Evolutionary conservation across 2,113 vertebrate species (phyloP).

Genomic region (Phalacrocorax aristotelis): DNA sequence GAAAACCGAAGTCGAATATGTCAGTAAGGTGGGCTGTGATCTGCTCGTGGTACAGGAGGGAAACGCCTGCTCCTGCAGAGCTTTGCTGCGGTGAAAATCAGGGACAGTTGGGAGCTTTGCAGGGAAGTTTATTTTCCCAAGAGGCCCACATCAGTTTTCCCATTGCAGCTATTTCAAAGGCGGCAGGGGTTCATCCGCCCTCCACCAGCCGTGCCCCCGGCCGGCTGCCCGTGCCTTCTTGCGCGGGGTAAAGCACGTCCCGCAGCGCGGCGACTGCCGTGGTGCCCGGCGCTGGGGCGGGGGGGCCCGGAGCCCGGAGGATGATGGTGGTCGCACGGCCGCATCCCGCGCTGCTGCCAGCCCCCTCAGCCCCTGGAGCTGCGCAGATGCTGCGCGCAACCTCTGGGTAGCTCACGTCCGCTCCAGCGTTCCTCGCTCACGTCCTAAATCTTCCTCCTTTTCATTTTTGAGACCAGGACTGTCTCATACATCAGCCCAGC

Average conservation of each 20-base stretch:
- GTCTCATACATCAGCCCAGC: neutral
- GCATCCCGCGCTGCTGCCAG: neutral
- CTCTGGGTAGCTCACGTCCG: neutral
- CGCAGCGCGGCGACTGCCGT: neutral
- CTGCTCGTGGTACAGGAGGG: neutral
- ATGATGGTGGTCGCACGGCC: fast-evolving
- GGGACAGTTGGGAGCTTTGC: neutral
- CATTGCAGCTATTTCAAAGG: neutral
- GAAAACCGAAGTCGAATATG: neutral
- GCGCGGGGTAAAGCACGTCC: fast-evolving
- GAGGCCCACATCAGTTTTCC: neutral
- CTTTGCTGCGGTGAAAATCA: too few relatives aligned
- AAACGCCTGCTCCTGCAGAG: fast-evolving
- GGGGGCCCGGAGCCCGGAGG: fast-evolving
- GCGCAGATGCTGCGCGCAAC: neutral
- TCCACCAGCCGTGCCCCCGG: fast-evolving
- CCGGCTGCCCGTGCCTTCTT: neutral
- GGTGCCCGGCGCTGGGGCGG: too few relatives aligned
- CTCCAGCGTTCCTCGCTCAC: neutral
- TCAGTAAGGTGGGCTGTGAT: neutral
- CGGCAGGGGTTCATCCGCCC: too few relatives aligned
- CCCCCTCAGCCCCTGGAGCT: neutral
- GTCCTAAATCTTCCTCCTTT: neutral
- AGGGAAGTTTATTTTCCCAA: neutral
- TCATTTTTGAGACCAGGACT: neutral